phyloP scores from a whole-genome alignment of 1,140 invertebrate genomes.

The Pseudobourletiella spinata region DNA sequence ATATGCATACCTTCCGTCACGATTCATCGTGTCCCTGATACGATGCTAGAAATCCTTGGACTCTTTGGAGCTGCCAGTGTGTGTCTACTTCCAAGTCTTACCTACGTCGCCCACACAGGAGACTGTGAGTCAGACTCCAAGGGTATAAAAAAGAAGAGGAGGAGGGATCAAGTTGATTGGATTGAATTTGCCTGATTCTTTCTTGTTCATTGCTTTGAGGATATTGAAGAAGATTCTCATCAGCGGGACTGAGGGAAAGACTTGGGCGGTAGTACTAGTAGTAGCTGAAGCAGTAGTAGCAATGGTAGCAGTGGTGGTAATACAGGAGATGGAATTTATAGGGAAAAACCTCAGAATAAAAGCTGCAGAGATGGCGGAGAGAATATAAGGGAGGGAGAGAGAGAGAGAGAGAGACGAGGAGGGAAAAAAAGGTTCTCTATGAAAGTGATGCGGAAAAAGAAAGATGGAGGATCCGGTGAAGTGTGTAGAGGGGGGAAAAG shows the following conservation, averaged over 20 bases:
- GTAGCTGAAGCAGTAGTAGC: too few species aligned
- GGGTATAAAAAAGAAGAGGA: too few species aligned
- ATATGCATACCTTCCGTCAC: too few species aligned
- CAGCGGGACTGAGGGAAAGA: not conserved
- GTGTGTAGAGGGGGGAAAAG: conserved; percentile 15
- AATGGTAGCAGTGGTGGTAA: too few species aligned
- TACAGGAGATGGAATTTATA: not conserved
- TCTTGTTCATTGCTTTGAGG: not conserved
- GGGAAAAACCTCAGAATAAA: conserved; percentile 9
- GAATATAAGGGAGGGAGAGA: not conserved
- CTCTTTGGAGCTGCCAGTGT: too few species aligned
- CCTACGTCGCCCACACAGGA: too few species aligned
- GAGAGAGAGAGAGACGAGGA: not conserved
- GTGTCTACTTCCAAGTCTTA: too few species aligned
- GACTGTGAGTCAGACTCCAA: too few species aligned
- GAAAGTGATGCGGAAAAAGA: conserved; percentile 24
- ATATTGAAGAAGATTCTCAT: not conserved
- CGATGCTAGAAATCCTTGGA: too few species aligned
- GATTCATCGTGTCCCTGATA: too few species aligned
- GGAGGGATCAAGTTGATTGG: too few species aligned
- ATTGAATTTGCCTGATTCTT: conserved; percentile 6
- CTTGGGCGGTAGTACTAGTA: too few species aligned
- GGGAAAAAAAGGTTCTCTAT: conserved; percentile 9
- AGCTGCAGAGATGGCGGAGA: not conserved
- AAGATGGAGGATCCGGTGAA: conserved; percentile 29